Percentiles rank a stretch among this genome's conserved stretches.
Conservation (phyloP, 2,797 vertebrate species). For the Sciurus vulgaris region DNA sequence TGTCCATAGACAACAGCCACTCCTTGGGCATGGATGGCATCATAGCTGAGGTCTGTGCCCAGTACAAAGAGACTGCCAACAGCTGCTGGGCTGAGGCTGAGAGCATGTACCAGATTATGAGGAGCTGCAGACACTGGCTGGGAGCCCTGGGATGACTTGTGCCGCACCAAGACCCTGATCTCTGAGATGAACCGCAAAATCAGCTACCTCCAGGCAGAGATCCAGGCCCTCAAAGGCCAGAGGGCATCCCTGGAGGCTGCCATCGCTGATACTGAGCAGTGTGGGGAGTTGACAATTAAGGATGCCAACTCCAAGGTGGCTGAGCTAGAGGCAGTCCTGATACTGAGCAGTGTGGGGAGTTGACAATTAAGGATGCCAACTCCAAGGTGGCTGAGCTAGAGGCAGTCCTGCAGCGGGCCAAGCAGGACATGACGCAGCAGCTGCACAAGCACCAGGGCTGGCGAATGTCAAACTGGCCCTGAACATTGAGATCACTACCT, state of each 20-base stretch:
- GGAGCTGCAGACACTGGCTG: slow-evolving; percentile 83
- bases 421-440: slow-evolving; percentile 88
- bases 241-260: slow-evolving; percentile 87
- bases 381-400: slow-evolving; percentile 85
- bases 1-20: slow-evolving; percentile 97
- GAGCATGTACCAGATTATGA: slow-evolving; percentile 85
- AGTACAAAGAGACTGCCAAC: slow-evolving; percentile 96
- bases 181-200: slow-evolving; percentile 93
- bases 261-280: slow-evolving; percentile 63
- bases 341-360: slow-evolving; percentile 77
- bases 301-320: too few relatives aligned
- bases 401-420: slow-evolving; percentile 84
- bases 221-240: slow-evolving; percentile 93
- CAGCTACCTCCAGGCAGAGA: slow-evolving; percentile 93
- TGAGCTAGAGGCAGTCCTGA: too few relatives aligned
- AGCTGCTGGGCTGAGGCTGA: slow-evolving; percentile 87
- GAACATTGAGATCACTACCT: slow-evolving; percentile 94
- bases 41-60: slow-evolving; percentile 93
- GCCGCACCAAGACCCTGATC: slow-evolving; percentile 92
- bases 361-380: slow-evolving; percentile 76
- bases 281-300: slow-evolving; percentile 81
- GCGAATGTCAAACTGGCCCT: slow-evolving; percentile 92
- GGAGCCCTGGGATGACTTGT: slow-evolving; percentile 86
- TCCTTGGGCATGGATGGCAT: slow-evolving; percentile 94
- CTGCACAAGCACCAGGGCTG: slow-evolving; percentile 89